Conservation (phyloP, 2,888 invertebrate species). For the Hemaris fuciformis region DNA sequence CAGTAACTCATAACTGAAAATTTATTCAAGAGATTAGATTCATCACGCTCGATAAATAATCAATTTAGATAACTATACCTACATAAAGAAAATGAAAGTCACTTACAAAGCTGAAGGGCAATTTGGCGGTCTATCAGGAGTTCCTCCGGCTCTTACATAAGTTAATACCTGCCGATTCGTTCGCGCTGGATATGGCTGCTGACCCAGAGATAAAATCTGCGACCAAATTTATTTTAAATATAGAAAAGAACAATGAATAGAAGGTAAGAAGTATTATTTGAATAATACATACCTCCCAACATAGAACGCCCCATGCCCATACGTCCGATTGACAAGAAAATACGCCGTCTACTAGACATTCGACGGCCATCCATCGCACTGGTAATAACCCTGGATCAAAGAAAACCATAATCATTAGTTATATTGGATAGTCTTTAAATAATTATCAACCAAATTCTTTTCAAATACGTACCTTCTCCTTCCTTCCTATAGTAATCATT, state of each 20-base stretch:
- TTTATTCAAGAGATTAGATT: background rate
- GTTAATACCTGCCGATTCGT: conserved; percentile 95
- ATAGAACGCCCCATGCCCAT: conserved; percentile 96
- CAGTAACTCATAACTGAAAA: conserved; percentile 89
- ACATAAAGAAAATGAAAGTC: too few relatives aligned
- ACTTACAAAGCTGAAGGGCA: conserved; percentile 91
- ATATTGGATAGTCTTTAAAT: background rate
- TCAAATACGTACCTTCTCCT: conserved; percentile 83
- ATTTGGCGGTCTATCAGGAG: conserved; percentile 89
- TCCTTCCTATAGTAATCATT: conserved; percentile 99
- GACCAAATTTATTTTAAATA: conserved; percentile 6
- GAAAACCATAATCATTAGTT: background rate
- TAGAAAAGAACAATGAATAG: background rate
- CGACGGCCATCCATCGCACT: conserved; percentile 99
- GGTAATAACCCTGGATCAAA: conserved; percentile 87
- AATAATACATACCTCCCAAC: conserved; percentile 88
- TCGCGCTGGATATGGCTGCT: conserved; percentile 97
- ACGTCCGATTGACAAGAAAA: conserved; percentile 98
- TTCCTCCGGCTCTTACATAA: conserved; percentile 93
- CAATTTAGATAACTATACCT: background rate
- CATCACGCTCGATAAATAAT: background rate
- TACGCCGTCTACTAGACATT: conserved; percentile 96
- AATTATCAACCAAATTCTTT: background rate
- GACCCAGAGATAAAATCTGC: conserved; percentile 93
- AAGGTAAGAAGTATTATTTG: conserved; percentile 1